Evolutionary conservation across 2,888 invertebrate genomes (phyloP), one percentile per base, ranked within the genome.

Genomic region (Megastigmus dorsalis): DNA sequence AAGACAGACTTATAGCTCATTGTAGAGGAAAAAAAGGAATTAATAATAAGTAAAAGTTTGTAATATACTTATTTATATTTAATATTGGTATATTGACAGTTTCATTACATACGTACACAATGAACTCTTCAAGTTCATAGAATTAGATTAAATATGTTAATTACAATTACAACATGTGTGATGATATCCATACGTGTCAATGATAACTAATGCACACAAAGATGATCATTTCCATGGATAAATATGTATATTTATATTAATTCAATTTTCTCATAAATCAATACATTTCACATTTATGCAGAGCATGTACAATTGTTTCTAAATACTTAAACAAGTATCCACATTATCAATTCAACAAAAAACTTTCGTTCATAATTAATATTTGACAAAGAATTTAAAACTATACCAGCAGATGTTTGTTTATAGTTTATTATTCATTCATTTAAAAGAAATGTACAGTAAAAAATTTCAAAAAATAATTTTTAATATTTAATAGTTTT

Each of bases 91-190:
- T 80, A 80, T 80, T 80, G 77, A 80, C 74, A 80, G 55, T 75
- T 76, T 79, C 69, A 74, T 78, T 80, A 78, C 77, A 80, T 78
- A 79, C 77, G 50, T 77, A 80, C 76, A 74, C 67, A 75, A 70
- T 69, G 69, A 77, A 74, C 63, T 70, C 36, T 72, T 71, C 72
- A 77, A 62, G 70, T 71, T 36, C 63, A 75, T 48, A 57, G 38
- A 69, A 74, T 59, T 65, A 43, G 65, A 73, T 74, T 75, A 73
- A 65, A 75, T 69, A 48, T 59, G 36, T 60, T 41, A 60, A 70
- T 66, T 70, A 75, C 60, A 70, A 66, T 75, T 50, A 65, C 60
- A 74, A 65, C 62, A 13, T 41, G 33, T 68, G 30, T 75, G 60
- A 50, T 60, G 28, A 54, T 74, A 57, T 69, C 70, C 54, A 69